Evolutionary conservation across 2,797 vertebrate species (phyloP).

Genomic region (Cuniculus paca): DNA sequence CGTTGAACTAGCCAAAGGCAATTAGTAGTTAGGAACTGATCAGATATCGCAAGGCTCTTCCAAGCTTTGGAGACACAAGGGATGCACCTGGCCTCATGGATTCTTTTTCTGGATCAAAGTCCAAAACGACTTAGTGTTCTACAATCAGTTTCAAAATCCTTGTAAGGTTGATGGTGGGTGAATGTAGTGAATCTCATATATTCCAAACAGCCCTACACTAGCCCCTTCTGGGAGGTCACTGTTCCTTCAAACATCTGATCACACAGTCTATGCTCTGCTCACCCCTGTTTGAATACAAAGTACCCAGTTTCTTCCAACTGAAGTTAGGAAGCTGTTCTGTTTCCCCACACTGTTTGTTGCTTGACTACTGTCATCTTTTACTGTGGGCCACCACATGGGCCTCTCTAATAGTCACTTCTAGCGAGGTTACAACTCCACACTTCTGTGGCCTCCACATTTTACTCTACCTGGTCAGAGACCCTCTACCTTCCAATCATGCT

Average conservation of each 20-base stretch:
- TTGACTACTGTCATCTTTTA: neutral
- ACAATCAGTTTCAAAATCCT: neutral
- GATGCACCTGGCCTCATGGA: neutral
- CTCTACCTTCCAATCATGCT: neutral
- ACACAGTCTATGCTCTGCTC: neutral
- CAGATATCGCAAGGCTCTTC: slow-evolving; percentile 19
- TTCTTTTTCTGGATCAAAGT: slow-evolving; percentile 35
- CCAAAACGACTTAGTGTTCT: neutral
- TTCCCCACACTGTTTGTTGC: neutral
- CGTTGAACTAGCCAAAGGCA: slow-evolving; percentile 83
- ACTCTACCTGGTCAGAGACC: neutral
- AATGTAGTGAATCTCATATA: neutral
- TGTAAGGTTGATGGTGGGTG: neutral
- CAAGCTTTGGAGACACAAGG: neutral
- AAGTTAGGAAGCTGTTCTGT: neutral
- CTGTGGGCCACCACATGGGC: neutral
- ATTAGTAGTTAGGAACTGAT: slow-evolving; percentile 63
- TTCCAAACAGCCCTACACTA: neutral
- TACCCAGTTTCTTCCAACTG: neutral
- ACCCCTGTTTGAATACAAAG: neutral
- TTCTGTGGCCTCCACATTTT: neutral
- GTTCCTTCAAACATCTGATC: neutral
- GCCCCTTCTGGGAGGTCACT: neutral
- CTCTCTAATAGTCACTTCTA: neutral
- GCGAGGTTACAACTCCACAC: neutral